Conservation (phyloP, 2,888 invertebrate species). For the Euplexia lucipara region DNA sequence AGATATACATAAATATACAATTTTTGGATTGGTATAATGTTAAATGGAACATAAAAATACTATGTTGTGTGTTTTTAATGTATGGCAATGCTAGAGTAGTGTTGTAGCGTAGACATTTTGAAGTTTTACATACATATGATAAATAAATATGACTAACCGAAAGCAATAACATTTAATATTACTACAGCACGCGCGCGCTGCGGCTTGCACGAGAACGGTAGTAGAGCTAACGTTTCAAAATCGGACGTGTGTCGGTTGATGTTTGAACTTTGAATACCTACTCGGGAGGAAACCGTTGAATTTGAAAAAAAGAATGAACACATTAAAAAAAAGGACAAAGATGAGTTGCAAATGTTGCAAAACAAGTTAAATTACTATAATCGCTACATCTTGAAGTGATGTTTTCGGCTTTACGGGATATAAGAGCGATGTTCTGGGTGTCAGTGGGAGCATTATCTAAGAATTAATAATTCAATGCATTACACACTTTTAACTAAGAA, state of each 20-base stretch:
- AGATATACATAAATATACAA: slow-evolving; percentile 86
- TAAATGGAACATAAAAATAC: slow-evolving; percentile 82
- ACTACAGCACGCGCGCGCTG: slow-evolving; percentile 86
- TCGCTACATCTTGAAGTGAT: neutral
- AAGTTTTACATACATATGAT: slow-evolving; percentile 87
- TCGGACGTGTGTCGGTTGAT: slow-evolving; percentile 50
- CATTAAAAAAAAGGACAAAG: slow-evolving; percentile 2
- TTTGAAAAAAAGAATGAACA: neutral
- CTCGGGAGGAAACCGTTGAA: neutral
- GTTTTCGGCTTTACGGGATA: neutral
- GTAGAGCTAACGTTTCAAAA: slow-evolving; percentile 35
- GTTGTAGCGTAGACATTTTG: slow-evolving; percentile 89
- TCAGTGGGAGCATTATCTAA: neutral
- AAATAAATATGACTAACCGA: slow-evolving; percentile 86
- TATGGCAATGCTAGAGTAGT: slow-evolving; percentile 90
- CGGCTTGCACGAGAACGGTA: slow-evolving; percentile 66
- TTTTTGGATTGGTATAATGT: slow-evolving; percentile 88
- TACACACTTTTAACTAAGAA: neutral
- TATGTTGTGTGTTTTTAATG: slow-evolving; percentile 88
- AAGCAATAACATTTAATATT: slow-evolving; percentile 87
- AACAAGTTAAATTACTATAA: neutral
- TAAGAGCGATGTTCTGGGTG: neutral
- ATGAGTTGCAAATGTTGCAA: slow-evolving; percentile 14
- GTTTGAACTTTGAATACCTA: slow-evolving; percentile 20
- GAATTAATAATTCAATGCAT: neutral